Conservation (phyloP, 2,888 invertebrate species). For the Byasa hedistus region DNA sequence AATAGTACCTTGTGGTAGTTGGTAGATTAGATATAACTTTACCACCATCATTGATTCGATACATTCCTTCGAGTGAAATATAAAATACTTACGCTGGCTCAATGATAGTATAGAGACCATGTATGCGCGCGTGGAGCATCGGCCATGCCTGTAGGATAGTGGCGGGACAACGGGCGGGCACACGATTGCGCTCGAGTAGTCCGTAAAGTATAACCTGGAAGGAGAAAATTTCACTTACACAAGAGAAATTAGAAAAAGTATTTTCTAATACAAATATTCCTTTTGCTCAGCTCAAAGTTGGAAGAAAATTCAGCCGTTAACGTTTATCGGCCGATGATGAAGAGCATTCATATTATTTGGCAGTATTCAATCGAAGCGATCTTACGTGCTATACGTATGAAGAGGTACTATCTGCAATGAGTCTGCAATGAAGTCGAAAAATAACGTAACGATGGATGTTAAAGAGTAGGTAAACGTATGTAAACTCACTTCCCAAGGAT, state of each 20-base stretch:
- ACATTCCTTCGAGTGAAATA: background rate
- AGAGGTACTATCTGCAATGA: too few relatives aligned
- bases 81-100: slow-evolving; percentile 92
- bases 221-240: background rate
- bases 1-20: too few relatives aligned
- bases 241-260: background rate
- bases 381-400: too few relatives aligned
- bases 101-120: slow-evolving; percentile 93
- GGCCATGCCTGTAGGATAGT: slow-evolving; percentile 97
- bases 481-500: slow-evolving; percentile 89
- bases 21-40: too few relatives aligned
- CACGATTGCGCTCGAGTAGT: slow-evolving; percentile 90
- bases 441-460: too few relatives aligned
- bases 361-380: too few relatives aligned
- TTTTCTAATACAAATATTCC: background rate
- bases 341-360: too few relatives aligned
- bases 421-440: too few relatives aligned
- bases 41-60: too few relatives aligned
- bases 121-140: slow-evolving; percentile 93
- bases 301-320: too few relatives aligned
- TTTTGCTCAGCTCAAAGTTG: too few relatives aligned
- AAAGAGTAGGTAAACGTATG: background rate
- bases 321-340: too few relatives aligned
- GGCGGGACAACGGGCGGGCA: slow-evolving; percentile 90
- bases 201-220: slow-evolving; percentile 88